A percentile compares a stretch with the other conserved stretches of the same genome.
phyloP scores from a whole-genome alignment of 37 sponge, comb jelly and placozoan genomes.

The Chondrosia reniformis region DNA sequence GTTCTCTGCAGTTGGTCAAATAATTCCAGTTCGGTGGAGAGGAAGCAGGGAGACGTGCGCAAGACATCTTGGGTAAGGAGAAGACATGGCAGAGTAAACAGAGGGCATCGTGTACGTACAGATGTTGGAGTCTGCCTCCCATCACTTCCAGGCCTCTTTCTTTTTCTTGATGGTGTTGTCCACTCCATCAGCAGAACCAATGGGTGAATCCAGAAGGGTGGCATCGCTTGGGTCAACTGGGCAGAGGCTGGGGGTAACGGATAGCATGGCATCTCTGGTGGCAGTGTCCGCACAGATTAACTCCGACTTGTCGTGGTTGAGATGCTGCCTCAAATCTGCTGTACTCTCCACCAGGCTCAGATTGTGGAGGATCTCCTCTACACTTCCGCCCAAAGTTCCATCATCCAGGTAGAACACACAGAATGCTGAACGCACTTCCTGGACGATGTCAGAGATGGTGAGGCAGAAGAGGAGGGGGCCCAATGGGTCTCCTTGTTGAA shows the following conservation, averaged over 20 bases:
- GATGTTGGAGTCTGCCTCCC: conserved; percentile 16
- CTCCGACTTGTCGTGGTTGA: background rate
- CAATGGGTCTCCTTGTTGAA: too few relatives aligned
- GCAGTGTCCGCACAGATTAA: background rate
- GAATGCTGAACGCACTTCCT: background rate
- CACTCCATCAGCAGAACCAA: background rate
- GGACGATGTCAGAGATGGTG: background rate
- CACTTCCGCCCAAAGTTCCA: background rate
- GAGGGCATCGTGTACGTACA: conserved; percentile 29
- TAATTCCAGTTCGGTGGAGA: background rate
- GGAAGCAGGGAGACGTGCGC: conserved; percentile 1
- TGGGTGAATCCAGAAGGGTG: conserved; percentile 6
- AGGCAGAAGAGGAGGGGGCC: background rate
- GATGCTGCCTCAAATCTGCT: background rate
- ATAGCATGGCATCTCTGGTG: background rate
- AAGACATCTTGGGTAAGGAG: conserved; percentile 33
- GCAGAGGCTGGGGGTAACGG: background rate
- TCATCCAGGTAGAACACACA: background rate
- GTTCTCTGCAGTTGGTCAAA: background rate
- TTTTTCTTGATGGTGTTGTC: background rate
- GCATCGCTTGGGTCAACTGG: background rate
- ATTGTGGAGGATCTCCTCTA: background rate
- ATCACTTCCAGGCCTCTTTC: background rate
- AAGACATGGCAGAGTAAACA: conserved; percentile 24
- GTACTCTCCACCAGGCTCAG: background rate